Base-by-base conservation (phyloP, 1,140 invertebrate genomes). In the Pogonus chalceus region DNA sequence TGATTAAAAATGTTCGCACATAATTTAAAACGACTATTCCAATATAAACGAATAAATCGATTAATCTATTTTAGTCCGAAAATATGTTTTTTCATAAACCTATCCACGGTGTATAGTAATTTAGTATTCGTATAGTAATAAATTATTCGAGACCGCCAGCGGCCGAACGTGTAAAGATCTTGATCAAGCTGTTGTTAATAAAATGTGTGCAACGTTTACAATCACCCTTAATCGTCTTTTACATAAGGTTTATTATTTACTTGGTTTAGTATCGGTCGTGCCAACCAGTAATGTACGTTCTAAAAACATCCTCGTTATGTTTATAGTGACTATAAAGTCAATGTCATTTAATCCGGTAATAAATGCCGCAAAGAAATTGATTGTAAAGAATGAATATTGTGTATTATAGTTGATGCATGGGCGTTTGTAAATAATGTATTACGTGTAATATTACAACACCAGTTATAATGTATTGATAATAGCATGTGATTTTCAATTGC, bases 401-500 rank as follows among this genome's bases (percentile, higher is more conserved):
- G 18, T 18, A 14, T 4, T 31, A 7, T 10, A 12, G 37, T n/a
- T n/a, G 4, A 43, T 43, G 18, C 9, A 43, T 43, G 37, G 7
- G 18, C 37, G 18, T 12, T 31, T 4, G 37, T 18, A 18, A 4
- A 16, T 43, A 12, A 18, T 43, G 18, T 12, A 43, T 43, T 4
- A 18, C 4, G 37, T n/a, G n/a, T n/a, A n/a, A n/a, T n/a, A n/a
- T n/a, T n/a, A n/a, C n/a, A n/a, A n/a, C n/a, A n/a, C n/a, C n/a
- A n/a, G n/a, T n/a, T n/a, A n/a, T n/a, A n/a, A n/a, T n/a, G n/a
- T n/a, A n/a, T n/a, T n/a, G n/a, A n/a, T 43, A 43, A 43, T 43
- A 43, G 26, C 37, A 4, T 12, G 18, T 43, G 37, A 43, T 43
- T 43, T 43, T 43, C 37, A 43, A 43, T 43, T 43, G 37, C 37